Evolutionary conservation across 2,888 invertebrate genomes (phyloP).

Genomic region (Norana najaformis): DNA sequence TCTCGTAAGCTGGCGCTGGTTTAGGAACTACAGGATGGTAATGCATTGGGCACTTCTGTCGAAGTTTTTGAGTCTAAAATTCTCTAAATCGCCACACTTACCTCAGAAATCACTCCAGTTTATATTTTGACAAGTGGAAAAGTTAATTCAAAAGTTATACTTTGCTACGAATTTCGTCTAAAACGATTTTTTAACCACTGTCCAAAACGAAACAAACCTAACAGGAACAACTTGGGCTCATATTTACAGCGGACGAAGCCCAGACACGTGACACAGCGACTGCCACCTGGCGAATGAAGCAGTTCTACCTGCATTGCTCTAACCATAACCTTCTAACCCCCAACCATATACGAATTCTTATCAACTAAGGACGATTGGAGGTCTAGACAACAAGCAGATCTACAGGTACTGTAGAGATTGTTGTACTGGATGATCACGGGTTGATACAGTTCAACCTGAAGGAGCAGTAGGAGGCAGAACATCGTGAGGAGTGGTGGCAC

Average conservation of each 20-base stretch:
- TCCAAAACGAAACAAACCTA: conserved; percentile 13
- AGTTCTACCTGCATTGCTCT: not conserved
- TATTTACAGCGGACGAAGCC: not conserved
- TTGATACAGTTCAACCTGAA: too few relatives aligned
- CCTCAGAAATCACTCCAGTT: not conserved
- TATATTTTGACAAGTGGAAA: not conserved
- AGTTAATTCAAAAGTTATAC: not conserved
- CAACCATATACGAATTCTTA: too few relatives aligned
- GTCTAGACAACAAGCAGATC: too few relatives aligned
- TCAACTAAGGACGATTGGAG: too few relatives aligned
- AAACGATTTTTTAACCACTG: not conserved
- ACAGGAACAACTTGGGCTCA: not conserved
- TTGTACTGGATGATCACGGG: too few relatives aligned
- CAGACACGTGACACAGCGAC: not conserved
- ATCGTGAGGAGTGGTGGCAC: too few relatives aligned
- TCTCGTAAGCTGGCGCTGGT: not conserved
- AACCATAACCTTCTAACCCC: too few relatives aligned
- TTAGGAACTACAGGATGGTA: not conserved
- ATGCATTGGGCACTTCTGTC: not conserved
- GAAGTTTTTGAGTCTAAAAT: not conserved
- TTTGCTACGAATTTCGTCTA: not conserved
- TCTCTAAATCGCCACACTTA: not conserved
- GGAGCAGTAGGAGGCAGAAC: too few relatives aligned
- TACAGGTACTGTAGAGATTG: too few relatives aligned
- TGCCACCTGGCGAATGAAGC: not conserved